Conservation (phyloP, 2,888 invertebrate species). For the Caenorhabditis angaria region DNA sequence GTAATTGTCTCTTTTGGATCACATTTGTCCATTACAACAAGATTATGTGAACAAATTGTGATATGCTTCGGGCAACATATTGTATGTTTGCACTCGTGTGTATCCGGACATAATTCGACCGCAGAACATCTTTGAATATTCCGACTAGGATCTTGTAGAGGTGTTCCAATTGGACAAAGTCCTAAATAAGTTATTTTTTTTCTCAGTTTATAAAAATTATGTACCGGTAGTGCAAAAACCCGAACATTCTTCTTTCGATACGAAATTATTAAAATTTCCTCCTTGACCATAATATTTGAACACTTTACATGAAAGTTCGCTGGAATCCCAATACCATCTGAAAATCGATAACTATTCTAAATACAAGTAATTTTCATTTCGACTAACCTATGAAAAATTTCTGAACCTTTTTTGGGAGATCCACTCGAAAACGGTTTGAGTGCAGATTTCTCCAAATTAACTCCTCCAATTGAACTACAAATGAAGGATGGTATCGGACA, state of each 20-base stretch:
- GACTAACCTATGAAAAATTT: constrained; percentile 9
- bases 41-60: constrained; percentile 20
- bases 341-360: neutral
- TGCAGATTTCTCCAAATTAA: constrained; percentile 17
- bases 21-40: constrained; percentile 13
- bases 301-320: constrained; percentile 45
- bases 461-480: constrained; percentile 36
- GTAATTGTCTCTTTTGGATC: constrained; percentile 21
- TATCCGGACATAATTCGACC: constrained; percentile 54
- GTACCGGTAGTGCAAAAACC: constrained; percentile 55
- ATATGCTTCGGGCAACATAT: constrained; percentile 61
- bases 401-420: constrained; percentile 34
- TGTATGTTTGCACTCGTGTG: constrained; percentile 54
- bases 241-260: constrained; percentile 51
- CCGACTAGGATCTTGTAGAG: constrained; percentile 44
- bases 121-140: constrained; percentile 47
- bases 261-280: constrained; percentile 69
- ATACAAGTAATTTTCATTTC: neutral
- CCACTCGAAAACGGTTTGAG: constrained; percentile 50
- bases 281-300: constrained; percentile 67
- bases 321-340: constrained; percentile 58
- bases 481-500: constrained; percentile 36
- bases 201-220: too few species aligned
- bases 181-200: too few species aligned
- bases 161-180: constrained; percentile 41